A percentile compares a stretch with the other conserved stretches of the same genome.
These are phyloP conservation scores for Grammomys dolichurus DNA, from an alignment of 2,113 vertebrate genomes.

Conservation along the genomic window DNA sequence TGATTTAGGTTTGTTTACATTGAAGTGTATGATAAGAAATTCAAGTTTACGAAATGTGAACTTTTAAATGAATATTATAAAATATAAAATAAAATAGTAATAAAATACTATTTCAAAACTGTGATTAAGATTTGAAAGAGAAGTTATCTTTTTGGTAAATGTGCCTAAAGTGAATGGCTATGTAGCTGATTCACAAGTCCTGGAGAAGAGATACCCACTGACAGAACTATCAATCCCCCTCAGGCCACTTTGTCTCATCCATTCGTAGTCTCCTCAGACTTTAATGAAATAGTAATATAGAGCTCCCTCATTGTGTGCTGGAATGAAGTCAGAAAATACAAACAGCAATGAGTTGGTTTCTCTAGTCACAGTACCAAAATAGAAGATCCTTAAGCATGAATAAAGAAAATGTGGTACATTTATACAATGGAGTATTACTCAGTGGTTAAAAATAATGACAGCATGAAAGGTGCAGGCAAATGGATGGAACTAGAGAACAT, in stretches of 20 bases:
- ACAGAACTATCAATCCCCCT: neutral
- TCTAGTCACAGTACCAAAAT: neutral
- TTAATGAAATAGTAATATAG: neutral
- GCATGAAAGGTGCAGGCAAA: neutral
- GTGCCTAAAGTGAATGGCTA: neutral
- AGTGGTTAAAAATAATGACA: neutral
- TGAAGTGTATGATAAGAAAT: neutral
- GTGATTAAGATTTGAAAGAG: slow-evolving; percentile 20
- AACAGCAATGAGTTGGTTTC: neutral
- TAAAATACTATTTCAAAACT: neutral
- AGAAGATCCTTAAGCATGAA: neutral
- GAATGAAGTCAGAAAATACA: neutral
- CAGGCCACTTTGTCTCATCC: neutral
- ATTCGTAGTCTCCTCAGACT: neutral
- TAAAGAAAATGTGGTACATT: neutral
- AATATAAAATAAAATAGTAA: neutral
- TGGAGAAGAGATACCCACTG: neutral
- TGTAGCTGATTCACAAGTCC: too few relatives aligned
- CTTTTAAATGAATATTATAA: neutral
- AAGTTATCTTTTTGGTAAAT: neutral
- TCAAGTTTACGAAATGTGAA: neutral
- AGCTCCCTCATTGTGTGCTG: neutral
- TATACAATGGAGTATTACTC: neutral
- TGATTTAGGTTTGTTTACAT: neutral
- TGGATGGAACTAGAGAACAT: neutral